Conservation (phyloP, 2,113 vertebrate species). For the Corydoras maculifer region DNA sequence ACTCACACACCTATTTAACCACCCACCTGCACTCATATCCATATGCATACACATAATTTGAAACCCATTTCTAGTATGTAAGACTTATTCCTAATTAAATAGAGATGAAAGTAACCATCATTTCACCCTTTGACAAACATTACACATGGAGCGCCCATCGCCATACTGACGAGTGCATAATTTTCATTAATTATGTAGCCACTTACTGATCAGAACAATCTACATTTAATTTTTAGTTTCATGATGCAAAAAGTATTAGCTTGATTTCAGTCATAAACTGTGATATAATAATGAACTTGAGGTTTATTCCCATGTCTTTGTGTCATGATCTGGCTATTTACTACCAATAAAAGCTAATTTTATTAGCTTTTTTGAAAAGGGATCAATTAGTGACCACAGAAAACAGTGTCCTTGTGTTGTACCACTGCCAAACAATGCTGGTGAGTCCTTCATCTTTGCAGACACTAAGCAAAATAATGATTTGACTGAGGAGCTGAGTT, state of each 20-base stretch:
- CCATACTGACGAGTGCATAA: constrained; percentile 23
- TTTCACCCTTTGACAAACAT: constrained; percentile 16
- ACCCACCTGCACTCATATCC: neutral
- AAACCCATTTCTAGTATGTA: neutral
- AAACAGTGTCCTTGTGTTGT: constrained; percentile 7
- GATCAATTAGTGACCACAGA: constrained; percentile 25
- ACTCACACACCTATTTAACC: neutral
- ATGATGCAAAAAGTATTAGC: constrained; percentile 1
- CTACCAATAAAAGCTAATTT: no score
- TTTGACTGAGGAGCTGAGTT: no score
- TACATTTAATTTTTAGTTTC: constrained; percentile 4
- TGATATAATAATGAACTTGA: neutral
- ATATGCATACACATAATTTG: neutral
- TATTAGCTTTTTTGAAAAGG: neutral
- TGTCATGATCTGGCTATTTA: neutral
- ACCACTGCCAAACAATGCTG: constrained; percentile 4
- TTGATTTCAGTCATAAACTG: neutral
- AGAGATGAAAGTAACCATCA: constrained; percentile 7
- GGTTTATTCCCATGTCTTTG: neutral
- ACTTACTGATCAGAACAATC: constrained; percentile 5
- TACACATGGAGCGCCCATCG: constrained; percentile 12
- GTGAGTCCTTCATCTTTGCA: constrained; percentile 30
- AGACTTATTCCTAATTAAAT: constrained; percentile 18
- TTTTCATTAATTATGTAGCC: constrained; percentile 13
- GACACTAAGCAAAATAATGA: neutral